Evolutionary conservation across 2,797 vertebrate species (phyloP), one percentile per base, ranked within the genome.

Genomic region (Crax fasciolata): DNA sequence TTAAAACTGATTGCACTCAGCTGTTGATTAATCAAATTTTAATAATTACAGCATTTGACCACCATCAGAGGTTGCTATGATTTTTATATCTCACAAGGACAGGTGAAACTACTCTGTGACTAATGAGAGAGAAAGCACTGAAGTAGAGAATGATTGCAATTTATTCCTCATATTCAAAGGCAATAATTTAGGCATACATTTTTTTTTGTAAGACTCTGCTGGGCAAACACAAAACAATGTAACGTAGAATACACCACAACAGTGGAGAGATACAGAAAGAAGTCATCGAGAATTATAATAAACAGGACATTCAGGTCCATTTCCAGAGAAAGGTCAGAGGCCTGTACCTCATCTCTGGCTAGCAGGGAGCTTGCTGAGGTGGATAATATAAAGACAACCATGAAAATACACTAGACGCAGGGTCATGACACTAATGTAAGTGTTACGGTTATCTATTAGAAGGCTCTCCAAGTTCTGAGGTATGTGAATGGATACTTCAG

Each of bases 181-280:
- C 19, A 25, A 48, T 3, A 30, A 46, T 43, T 92, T 41, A 24
- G 28, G 62, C 0, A 0, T 13, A 4, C 11, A 18, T 63, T 85
- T 91, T 63, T 85, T 91, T 8, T 17, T 44, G 30, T 52, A 35
- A 44, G 51, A 55, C 8, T 78, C 39, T 68, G 30, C 27, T 19
- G 57, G 3, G 70, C 9, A 52, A 84, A 39, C 59, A 66, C 32
- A 55, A 76, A 65, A 48, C 30, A 38, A 44, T 10, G 16, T 25
- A 38, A 74, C 2, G 5, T 5, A 38, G 13, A 58, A 49, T 18
- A 55, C 10, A 58, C 2, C 24, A 30, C 17, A 61, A 9, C 2
- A 58, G 38, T 2, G 0, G 61, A 68, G 25, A 82, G 3, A 54
- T 3, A 46, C 0, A 38, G 17, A 51, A 76, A 73, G 39, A 52